Base-by-base conservation (phyloP, 2,113 vertebrate species). In the Tachycineta bicolor region DNA sequence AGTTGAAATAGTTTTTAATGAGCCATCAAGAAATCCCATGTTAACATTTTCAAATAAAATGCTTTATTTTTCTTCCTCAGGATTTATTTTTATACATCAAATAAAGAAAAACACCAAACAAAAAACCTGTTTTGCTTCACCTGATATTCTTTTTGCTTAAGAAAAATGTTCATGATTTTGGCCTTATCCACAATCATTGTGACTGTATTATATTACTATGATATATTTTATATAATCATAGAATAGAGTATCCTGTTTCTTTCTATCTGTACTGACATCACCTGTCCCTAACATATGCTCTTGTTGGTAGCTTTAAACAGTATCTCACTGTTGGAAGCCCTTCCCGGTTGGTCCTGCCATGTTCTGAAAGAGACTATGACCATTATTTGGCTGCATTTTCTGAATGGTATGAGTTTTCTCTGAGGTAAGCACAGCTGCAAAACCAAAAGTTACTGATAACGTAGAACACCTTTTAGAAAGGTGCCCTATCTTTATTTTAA, bases 221-320 rank as follows among this genome's bases (percentile, higher is more conserved):
- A 71, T 28, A 79, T 46, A 9, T 58, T 74, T 82, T 39, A 47
- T 67, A 19, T 74, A 77, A 52, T 43, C 3, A 4, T 58, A 14
- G 34, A 84, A 81, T 14, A 23, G 29, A 11, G 11, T 44, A 87
- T 49, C 47, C 17, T 69, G 17, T 55, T 94, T 90, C 37, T 79
- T 85, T 41, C 15, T 83, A 50, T 43, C 20, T 13, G 8, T 63
- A n/a, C 12, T 59, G 75, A 83, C 58, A 92, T 50, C 34, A 71
- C 7, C 21, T 68, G 23, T 76, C 44, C 21, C 18, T 64, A n/a
- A 37, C 20, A 31, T 23, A 52, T 0, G 0, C 8, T 71, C 8
- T 33, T 68, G 49, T 26, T 29, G 11, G 22, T 14, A 60, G 7
- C 3, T 88, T 86, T 71, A 73, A 60, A 39, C n/a, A 70, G 26